Evolutionary conservation across 1,140 invertebrate species (phyloP).

Genomic region (Idris sp.): DNA sequence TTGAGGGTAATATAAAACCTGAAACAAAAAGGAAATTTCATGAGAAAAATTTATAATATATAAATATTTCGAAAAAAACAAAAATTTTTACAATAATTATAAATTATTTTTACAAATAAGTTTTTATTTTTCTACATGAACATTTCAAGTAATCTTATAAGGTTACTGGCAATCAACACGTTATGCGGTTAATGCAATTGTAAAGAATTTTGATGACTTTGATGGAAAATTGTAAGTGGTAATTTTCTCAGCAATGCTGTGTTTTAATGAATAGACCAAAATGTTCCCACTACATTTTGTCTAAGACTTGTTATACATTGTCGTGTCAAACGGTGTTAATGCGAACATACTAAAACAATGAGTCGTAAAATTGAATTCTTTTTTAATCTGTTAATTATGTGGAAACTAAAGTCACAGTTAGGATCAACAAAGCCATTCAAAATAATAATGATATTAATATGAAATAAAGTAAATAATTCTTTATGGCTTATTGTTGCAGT

Average conservation of each 20-base stretch:
- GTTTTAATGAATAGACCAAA: slow-evolving; percentile 15
- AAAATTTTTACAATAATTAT: too few species aligned
- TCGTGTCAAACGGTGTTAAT: slow-evolving; percentile 30
- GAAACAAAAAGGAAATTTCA: too few species aligned
- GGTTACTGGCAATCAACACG: slow-evolving; percentile 22
- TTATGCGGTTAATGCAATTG: slow-evolving; percentile 16
- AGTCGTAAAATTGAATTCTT: slow-evolving; percentile 3
- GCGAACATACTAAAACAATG: slow-evolving; percentile 29
- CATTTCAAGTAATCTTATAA: neutral
- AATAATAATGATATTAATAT: too few species aligned
- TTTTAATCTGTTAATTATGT: slow-evolving; percentile 18
- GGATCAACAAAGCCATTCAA: too few species aligned
- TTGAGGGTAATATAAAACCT: too few species aligned
- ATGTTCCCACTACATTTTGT: slow-evolving; percentile 34
- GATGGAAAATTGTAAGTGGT: slow-evolving; percentile 14
- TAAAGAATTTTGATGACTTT: slow-evolving; percentile 26
- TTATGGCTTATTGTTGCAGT: too few species aligned
- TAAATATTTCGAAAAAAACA: slow-evolving; percentile 5
- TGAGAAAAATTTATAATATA: too few species aligned
- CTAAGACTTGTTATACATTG: slow-evolving; percentile 23
- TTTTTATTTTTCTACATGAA: neutral
- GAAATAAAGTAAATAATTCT: too few species aligned
- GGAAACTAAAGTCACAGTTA: neutral
- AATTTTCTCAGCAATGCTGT: slow-evolving; percentile 40
- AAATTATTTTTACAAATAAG: too few species aligned